Base-by-base conservation (phyloP, 2,888 invertebrate species). In the Mythimna vitellina region DNA sequence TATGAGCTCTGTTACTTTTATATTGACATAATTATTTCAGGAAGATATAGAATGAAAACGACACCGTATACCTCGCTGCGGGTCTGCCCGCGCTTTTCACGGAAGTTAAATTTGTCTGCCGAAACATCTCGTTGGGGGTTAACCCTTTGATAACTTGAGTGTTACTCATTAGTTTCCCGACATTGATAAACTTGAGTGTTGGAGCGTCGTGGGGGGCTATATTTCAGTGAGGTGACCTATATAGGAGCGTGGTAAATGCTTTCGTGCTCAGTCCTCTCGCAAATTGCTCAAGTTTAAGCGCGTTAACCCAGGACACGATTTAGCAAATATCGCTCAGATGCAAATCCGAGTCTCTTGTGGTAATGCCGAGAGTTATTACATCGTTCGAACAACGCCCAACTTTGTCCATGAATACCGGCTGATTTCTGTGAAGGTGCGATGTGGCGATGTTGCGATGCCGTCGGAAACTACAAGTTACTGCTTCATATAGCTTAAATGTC, bases 281-380 rank as follows among this genome's bases (percentile, higher is more conserved):
- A 89, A 89, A 90, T 89, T 88, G 87, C 87, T 87, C 80, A 89
- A 91, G 90, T 90, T 91, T 84, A 82, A 82, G 81, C 86, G 79
- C 83, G 86, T 84, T 87, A 87, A 86, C 84, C 86, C 82, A 80
- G 82, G 86, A 85, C 84, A 80, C 87, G 86, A 88, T 89, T 90
- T 87, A 88, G 84, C 84, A 88, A 89, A 91, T 89, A 88, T 85
- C 84, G 81, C 80, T 80, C 79, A 78, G 87, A 90, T 89, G 89
- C 88, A 91, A 91, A 91, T 90, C 82, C 82, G 64, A 86, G 77
- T 82, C 86, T 87, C 86, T 81, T 74, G 87, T 76, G 87, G 86
- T 86, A 85, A 82, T 82, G 56, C 76, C 38, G 63, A 70, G 76
- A 85, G 75, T 89, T 87, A 89, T 87, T 87, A 86, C 87, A 81